Evolutionary conservation across 2,797 vertebrate species (phyloP).

Genomic region (Leptoclinus maculatus): DNA sequence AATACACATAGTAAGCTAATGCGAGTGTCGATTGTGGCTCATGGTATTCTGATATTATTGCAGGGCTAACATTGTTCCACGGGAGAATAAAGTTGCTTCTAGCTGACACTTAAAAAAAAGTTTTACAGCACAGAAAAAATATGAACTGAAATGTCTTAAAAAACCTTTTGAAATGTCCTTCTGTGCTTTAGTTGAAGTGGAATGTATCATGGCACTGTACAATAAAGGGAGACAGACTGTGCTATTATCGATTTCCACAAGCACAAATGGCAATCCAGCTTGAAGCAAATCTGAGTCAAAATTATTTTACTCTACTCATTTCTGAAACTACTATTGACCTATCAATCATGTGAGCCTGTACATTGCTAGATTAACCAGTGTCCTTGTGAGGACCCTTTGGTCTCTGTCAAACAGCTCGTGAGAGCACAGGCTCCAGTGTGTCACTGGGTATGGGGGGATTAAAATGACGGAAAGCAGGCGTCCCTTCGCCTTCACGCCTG

Average conservation of each 20-base stretch:
- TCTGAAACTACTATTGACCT: conserved; percentile 51
- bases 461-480: conserved; percentile 73
- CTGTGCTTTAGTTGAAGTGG: conserved; percentile 81
- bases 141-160: conserved; percentile 52
- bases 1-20: conserved; percentile 51
- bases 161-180: conserved; percentile 60
- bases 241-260: conserved; percentile 69
- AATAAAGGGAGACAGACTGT: conserved; percentile 80
- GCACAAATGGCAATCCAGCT: conserved; percentile 66
- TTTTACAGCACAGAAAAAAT: conserved; percentile 32
- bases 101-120: conserved; percentile 36
- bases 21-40: conserved; percentile 54
- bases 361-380: conserved; percentile 65
- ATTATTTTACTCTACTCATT: conserved; percentile 51
- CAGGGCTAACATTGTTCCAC: conserved; percentile 66
- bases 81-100: conserved; percentile 53
- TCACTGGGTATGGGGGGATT: conserved; percentile 52
- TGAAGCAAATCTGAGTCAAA: conserved; percentile 56
- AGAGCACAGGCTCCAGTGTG: conserved; percentile 68
- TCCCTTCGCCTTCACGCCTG: conserved; percentile 64
- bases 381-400: conserved; percentile 77
- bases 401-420: conserved; percentile 70
- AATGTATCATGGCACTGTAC: conserved; percentile 83
- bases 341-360: conserved; percentile 64
- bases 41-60: conserved; percentile 71